A percentile compares a stretch with the other conserved stretches of the same genome.
Conservation (phyloP, 2,888 invertebrate genomes). For the Phasia obesa region DNA sequence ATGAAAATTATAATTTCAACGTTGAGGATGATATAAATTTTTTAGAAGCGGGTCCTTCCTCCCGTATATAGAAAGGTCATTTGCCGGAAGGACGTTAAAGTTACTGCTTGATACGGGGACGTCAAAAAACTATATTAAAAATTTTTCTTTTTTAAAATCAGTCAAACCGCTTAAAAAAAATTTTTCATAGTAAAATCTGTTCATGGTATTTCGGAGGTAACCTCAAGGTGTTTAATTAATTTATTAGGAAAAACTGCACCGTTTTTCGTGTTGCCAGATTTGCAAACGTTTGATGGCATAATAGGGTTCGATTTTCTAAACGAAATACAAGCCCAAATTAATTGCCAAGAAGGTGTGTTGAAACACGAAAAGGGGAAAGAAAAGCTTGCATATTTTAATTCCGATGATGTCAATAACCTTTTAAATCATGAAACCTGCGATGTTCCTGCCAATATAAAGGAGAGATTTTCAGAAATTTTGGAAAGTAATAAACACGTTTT, state of each 20-base stretch:
- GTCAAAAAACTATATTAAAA: slow-evolving; percentile 39
- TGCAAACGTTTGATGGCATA: slow-evolving; percentile 24
- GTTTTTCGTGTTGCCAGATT: slow-evolving; percentile 46
- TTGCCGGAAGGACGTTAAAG: slow-evolving; percentile 44
- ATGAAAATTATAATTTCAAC: slow-evolving; percentile 11
- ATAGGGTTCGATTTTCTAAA: slow-evolving; percentile 59
- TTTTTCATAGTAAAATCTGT: slow-evolving; percentile 57
- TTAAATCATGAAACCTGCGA: slow-evolving; percentile 3
- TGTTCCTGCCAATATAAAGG: slow-evolving; percentile 22
- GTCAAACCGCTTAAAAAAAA: slow-evolving; percentile 10
- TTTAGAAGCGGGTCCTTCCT: slow-evolving; percentile 1
- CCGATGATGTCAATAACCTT: slow-evolving; percentile 20
- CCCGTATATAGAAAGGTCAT: slow-evolving; percentile 5
- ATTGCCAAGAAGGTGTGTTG: slow-evolving; percentile 47
- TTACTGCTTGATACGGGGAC: slow-evolving; percentile 42
- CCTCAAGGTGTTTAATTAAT: slow-evolving; percentile 39
- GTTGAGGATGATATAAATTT: background rate
- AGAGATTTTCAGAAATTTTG: background rate
- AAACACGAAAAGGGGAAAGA: slow-evolving; percentile 20
- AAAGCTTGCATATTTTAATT: slow-evolving; percentile 21
- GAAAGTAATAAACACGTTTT: background rate
- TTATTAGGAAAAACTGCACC: slow-evolving; percentile 41
- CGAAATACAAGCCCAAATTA: slow-evolving; percentile 56
- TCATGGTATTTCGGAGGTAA: slow-evolving; percentile 38
- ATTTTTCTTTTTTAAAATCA: slow-evolving; percentile 31